Evolutionary conservation across 2,888 invertebrate genomes (phyloP).

Genomic region (Orchesella flavescens): DNA sequence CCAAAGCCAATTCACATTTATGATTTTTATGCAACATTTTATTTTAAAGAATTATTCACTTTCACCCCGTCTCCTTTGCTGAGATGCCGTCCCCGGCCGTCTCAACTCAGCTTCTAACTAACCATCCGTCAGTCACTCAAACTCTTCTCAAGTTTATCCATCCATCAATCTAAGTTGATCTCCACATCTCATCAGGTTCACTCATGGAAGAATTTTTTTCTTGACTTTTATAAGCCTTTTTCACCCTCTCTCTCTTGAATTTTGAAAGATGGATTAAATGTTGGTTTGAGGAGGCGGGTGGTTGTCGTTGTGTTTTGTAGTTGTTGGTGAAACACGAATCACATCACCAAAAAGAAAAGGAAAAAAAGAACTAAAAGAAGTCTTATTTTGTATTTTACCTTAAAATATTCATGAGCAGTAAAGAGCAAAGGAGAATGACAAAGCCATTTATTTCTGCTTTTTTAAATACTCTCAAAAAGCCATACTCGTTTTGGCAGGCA

Average conservation of each 20-base stretch:
- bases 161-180: slow-evolving; percentile 21
- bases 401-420: no score
- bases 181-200: slow-evolving; percentile 41
- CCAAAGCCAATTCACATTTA: not conserved
- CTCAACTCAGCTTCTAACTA: not conserved
- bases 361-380: no score
- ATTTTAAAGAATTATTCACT: slow-evolving; percentile 22
- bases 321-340: no score
- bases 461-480: no score
- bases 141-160: slow-evolving; percentile 26
- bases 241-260: not conserved
- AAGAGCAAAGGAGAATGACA: no score
- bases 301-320: no score
- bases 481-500: no score
- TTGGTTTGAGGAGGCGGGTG: slow-evolving; percentile 34
- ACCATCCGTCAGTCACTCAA: slow-evolving; percentile 23
- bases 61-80: slow-evolving; percentile 11
- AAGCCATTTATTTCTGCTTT: no score
- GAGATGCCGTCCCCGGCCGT: not conserved
- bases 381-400: no score
- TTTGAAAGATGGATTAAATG: slow-evolving; percentile 17
- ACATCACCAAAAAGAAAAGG: no score
- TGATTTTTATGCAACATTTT: slow-evolving; percentile 15
- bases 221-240: slow-evolving; percentile 32
- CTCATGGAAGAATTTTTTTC: slow-evolving; percentile 8